Percentiles rank a stretch among this genome's conserved stretches.
These are phyloP conservation scores for Cuculus canorus DNA, from an alignment of 2,797 vertebrate species.

Conservation along the genomic window DNA sequence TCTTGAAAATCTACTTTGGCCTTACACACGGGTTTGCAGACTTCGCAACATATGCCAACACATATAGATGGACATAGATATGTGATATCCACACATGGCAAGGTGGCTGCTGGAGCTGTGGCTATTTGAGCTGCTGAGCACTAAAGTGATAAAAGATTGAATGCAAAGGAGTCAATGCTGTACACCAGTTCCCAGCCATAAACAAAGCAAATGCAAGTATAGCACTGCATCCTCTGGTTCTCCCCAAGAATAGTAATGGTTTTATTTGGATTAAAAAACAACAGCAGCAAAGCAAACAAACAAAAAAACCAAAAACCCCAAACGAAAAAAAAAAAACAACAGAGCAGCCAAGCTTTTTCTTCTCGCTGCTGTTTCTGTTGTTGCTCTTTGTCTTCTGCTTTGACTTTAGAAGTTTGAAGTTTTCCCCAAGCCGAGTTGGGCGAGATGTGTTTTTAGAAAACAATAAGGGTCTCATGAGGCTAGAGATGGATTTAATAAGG, in stretches of 20 bases:
- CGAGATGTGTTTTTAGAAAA: constrained; percentile 20
- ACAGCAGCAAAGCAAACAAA: not conserved
- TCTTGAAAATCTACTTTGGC: not conserved
- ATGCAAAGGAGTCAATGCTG: not conserved
- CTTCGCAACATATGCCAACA: not conserved
- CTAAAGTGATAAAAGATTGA: not conserved
- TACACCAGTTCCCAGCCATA: not conserved
- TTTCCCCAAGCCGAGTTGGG: not conserved
- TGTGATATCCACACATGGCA: too few relatives aligned
- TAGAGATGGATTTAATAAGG: not conserved
- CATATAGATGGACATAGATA: rapidly evolving
- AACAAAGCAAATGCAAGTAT: not conserved
- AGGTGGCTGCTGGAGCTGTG: not conserved
- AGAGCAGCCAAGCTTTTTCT: not conserved
- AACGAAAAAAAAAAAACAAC: not conserved
- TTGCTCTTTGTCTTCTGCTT: not conserved
- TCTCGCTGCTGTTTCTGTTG: not conserved
- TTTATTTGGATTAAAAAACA: not conserved
- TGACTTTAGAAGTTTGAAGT: not conserved
- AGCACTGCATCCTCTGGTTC: not conserved
- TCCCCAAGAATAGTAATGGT: not conserved
- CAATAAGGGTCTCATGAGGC: not conserved
- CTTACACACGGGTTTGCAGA: not conserved
- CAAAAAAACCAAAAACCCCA: too few relatives aligned
- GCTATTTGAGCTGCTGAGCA: not conserved